Evolutionary conservation across 2,888 invertebrate species (phyloP).

Genomic region (Artemia sinica): DNA sequence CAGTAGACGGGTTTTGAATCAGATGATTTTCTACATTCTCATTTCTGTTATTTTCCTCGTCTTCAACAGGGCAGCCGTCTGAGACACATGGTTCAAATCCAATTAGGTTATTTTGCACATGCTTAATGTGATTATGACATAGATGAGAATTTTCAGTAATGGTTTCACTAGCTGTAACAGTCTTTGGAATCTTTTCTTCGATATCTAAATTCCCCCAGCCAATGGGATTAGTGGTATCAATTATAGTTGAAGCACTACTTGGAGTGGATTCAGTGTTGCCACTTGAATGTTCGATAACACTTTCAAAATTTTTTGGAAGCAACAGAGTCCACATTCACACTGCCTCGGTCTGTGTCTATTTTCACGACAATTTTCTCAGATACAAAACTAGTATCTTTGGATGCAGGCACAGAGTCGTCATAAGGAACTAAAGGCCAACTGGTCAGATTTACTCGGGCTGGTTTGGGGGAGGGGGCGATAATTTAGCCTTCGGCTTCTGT

Average conservation of each 20-base stretch:
- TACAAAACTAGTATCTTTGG: background rate
- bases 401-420: background rate
- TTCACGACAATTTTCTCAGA: background rate
- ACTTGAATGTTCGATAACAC: background rate
- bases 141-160: conserved; percentile 3
- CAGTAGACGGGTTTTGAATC: no score
- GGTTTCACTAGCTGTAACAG: background rate
- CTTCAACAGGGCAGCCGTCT: no score
- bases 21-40: no score
- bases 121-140: background rate
- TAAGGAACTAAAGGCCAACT: background rate
- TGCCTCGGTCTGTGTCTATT: background rate
- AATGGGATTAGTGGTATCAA: background rate
- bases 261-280: background rate
- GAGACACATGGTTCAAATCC: background rate
- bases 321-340: background rate
- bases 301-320: background rate
- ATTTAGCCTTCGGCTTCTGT: no score
- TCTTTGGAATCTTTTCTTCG: background rate
- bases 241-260: background rate
- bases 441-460: background rate
- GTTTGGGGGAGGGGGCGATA: background rate
- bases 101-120: background rate
- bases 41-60: no score
- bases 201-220: background rate